Evolutionary conservation across 2,888 invertebrate genomes (phyloP), one percentile per base, ranked within the genome.

Genomic region (Cosmopolites sordidus): DNA sequence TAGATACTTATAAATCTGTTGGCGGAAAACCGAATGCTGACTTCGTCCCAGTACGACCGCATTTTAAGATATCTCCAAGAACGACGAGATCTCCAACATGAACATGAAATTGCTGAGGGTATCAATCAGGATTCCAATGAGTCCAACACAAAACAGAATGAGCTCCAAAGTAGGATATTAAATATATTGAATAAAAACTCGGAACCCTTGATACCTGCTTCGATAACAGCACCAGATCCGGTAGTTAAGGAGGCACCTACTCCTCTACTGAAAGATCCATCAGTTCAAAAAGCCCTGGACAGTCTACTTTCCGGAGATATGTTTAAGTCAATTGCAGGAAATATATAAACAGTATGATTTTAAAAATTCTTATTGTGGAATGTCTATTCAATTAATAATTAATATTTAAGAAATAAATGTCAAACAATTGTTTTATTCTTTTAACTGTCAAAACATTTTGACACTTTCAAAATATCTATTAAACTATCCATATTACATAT

Each of bases 251-350:
- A 60, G n/a, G 60, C 64, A 5, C 66, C 73, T 2, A 68, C 71
- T 4, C 73, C 73, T 5, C 71, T 90, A n/a, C 74, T 90, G 15
- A 84, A 83, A 56, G 89, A 90, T 70, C 84, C 86, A 0, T 84
- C 86, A 1, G 86, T 91, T 9, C 84, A 88, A 73, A 87, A 86
- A 72, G 89, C 90, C 1, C 73, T 91, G 46, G 87, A 90, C 67
- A 86, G 86, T 53, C 73, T 82, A 33, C 72, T 82, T 40, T 78
- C 78, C 60, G 80, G 81, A 16, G 80, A 79, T 63, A 76, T 79
- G 69, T 73, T 79, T 60, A 79, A 79, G 69, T 77, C 67, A 62
- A 78, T 78, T 51, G 71, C 66, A 39, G 64, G 66, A 16, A 33
- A 33, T n/a, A 33, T 33, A n/a, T 33, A 33, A 22, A n/a, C n/a